Evolutionary conservation across 1,140 invertebrate species (phyloP), one percentile per base, ranked within the genome.

Genomic region (Cotesia chilonis): DNA sequence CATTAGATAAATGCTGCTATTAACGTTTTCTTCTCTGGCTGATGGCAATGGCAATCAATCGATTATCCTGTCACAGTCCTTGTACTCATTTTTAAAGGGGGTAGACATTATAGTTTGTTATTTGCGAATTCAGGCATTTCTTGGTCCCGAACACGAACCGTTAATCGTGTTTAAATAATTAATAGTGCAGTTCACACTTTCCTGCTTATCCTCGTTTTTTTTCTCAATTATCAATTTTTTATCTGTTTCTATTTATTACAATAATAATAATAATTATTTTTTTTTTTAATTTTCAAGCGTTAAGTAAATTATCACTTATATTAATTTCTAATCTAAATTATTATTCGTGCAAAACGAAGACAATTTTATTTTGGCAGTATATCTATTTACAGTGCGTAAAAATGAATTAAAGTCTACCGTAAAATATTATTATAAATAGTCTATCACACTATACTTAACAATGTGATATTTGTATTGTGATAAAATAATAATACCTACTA

Each of bases 71-170:
- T 14, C 36, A 55, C 9, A 55, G 17, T 52, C 9, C 17, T 28
- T 28, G 7, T 68, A 14, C 20, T 17, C 28, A 41, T 37, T 37
- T 7, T 35, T 51, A 14, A 38, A 14, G 14, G 61, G 52, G 17
- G 28, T 57, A 71, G 60, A 71, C 28, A 20, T 47, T 64, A 38
- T 37, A 47, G 20, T 65, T 65, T 55, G 47, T 28, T 64, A 47
- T 41, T 38, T 38, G 65, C 55, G 57, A 76, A 81, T 82, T 79
- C 78, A 81, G 79, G 77, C 78, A 82, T 80, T 81, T 83, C 82
- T 87, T 86, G 84, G 85, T 87, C 85, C 85, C 84, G 81, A 85
- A 84, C 80, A 82, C 80, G 79, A 82, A 75, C 81, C 78, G 81
- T 66, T 17, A 7, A 17, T 71, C 70, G 41, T 71, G 60, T 68